Base-by-base conservation (phyloP, 2,113 vertebrate genomes). In the Bos indicus region DNA sequence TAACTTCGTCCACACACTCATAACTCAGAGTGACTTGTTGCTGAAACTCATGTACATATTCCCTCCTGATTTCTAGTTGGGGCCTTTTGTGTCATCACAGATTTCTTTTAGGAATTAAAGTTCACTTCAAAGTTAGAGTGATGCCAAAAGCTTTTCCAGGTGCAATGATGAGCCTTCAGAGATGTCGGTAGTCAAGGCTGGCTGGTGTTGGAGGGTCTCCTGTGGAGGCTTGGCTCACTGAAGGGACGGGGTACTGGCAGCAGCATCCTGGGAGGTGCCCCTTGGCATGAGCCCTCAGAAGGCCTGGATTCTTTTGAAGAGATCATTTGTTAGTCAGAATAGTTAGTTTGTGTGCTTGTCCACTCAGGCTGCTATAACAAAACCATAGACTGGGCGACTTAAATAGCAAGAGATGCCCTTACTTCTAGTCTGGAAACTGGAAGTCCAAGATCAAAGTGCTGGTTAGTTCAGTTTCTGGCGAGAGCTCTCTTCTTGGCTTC, bases 31-130 rank as follows among this genome's bases (percentile, higher is more conserved):
- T 7, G 12, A 43, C 71, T 77, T 77, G 36, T 43, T 26, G 71
- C 40, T 77, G 71, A 43, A 14, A 77, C 71, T 77, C 40, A 14
- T 7, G 71, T 43, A 43, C 40, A 77, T 17, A 43, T 77, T 43
- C 40, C 71, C 40, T 77, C 40, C 71, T 77, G 71, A 77, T 77
- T 77, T 43, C 36, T 26, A 25, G 36, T 26, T 77, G 21, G 93
- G 97, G 96, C 30, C 86, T 97, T 71, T 88, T 30, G 59, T 86
- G 77, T 97, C 96, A 96, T 86, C 96, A 86, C 82, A 83, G 91
- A 83, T 86, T 91, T 93, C 96, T 89, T 98, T 97, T 93, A 91
- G 90, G 97, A 94, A 85, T 96, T 97, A 67, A 96, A 97, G 91
- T 97, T 96, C 88, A 96, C 95, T 94, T 98, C 95, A 97, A 96